Conservation (phyloP, 2,888 invertebrate species). For the Creontiades dilutus region DNA sequence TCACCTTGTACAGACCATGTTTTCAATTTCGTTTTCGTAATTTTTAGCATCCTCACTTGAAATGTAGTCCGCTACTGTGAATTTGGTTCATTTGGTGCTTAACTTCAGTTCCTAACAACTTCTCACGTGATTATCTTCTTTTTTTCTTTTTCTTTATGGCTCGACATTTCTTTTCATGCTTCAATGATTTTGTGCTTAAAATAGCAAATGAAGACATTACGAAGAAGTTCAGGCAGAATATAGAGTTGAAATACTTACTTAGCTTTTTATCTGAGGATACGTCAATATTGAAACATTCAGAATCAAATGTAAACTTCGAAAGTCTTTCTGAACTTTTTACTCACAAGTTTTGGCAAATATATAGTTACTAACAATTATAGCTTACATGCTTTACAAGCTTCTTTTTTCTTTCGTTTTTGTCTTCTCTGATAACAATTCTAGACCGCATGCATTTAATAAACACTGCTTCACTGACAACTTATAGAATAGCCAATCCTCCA, state of each 20-base stretch:
- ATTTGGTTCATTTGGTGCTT: conserved; percentile 26
- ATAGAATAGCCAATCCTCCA: conserved; percentile 32
- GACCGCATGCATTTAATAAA: conserved; percentile 54
- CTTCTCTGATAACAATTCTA: conserved; percentile 42
- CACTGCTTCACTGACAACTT: conserved; percentile 71
- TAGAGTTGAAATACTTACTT: neutral
- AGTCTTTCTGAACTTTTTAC: conserved; percentile 67
- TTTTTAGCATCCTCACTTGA: conserved; percentile 44
- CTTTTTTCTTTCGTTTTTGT: conserved; percentile 37
- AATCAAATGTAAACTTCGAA: neutral
- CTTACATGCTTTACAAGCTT: conserved; percentile 56
- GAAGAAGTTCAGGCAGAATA: conserved; percentile 53
- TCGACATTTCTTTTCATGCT: conserved; percentile 46
- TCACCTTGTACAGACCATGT: conserved; percentile 69
- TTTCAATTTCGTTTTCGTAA: neutral
- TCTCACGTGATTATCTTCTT: neutral
- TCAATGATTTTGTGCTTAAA: conserved; percentile 29
- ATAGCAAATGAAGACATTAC: neutral
- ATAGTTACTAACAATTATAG: conserved; percentile 29
- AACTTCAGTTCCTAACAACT: too few species aligned
- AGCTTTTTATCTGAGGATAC: neutral
- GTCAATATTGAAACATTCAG: neutral
- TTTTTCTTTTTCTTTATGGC: neutral
- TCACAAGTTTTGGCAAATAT: conserved; percentile 5
- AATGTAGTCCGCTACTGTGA: conserved; percentile 37